A percentile compares a stretch with the other conserved stretches of the same genome.
Evolutionary conservation across 2,113 vertebrate genomes (phyloP).

Genomic region (Neodon shergylaensis): DNA sequence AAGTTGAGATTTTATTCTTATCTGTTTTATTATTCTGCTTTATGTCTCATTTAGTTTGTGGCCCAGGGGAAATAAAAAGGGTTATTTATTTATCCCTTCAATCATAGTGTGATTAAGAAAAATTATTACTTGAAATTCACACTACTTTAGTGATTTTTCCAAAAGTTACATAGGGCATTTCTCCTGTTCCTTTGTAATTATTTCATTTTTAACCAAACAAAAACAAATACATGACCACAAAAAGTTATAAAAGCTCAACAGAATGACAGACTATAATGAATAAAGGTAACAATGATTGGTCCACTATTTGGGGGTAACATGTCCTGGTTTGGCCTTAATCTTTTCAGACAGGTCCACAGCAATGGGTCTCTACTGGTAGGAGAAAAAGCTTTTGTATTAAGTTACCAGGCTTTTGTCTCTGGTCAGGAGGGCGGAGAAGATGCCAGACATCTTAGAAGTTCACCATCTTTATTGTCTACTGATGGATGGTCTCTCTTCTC

Average conservation of each 20-base stretch:
- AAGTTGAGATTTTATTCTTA: not conserved
- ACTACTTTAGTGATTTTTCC: slow-evolving; percentile 39
- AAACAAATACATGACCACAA: slow-evolving; percentile 16
- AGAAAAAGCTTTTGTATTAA: not conserved
- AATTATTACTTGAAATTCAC: slow-evolving; percentile 19
- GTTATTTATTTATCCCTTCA: slow-evolving; percentile 40
- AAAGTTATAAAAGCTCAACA: not conserved
- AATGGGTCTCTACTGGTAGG: not conserved
- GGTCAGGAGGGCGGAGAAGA: not conserved
- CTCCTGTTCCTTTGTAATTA: slow-evolving; percentile 7
- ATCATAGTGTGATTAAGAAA: not conserved
- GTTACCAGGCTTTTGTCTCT: not conserved
- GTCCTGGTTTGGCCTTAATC: not conserved
- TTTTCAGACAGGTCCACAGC: not conserved
- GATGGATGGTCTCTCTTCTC: not conserved
- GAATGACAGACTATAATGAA: slow-evolving; percentile 8
- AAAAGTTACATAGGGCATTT: not conserved
- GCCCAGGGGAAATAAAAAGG: slow-evolving; percentile 33
- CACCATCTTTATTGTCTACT: not conserved
- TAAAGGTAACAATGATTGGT: not conserved
- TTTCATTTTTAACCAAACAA: not conserved
- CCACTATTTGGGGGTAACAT: not conserved
- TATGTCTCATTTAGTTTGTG: slow-evolving; percentile 32
- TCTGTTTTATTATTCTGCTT: slow-evolving; percentile 27
- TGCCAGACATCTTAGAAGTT: not conserved